A percentile compares a stretch with the other conserved stretches of the same genome.
Evolutionary conservation across 2,113 vertebrate genomes (phyloP).

Genomic region (Ptilonorhynchus violaceus): DNA sequence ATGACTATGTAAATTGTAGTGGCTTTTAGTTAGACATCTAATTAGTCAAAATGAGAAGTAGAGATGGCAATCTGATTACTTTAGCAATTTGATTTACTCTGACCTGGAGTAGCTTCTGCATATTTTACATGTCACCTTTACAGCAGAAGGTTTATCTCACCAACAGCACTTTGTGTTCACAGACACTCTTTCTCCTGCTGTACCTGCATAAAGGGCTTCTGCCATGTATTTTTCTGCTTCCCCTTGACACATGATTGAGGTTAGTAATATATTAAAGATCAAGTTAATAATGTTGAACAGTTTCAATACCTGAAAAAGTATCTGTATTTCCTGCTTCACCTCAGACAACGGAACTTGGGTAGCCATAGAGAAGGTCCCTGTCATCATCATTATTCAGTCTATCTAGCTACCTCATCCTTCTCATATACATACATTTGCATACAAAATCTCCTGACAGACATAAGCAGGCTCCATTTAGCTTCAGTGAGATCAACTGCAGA

Average conservation of each 20-base stretch:
- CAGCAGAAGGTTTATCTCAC: not conserved
- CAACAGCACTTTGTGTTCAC: not conserved
- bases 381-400: not conserved
- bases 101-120: not conserved
- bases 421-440: not conserved
- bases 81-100: constrained; percentile 35
- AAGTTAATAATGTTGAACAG: not conserved
- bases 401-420: not conserved
- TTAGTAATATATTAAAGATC: not conserved
- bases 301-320: not conserved
- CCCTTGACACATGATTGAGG: not conserved
- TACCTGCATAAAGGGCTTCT: not conserved
- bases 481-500: not conserved
- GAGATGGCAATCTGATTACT: not conserved
- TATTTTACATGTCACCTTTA: not conserved
- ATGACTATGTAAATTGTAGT: not conserved
- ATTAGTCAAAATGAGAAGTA: constrained; percentile 48
- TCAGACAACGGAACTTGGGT: not conserved
- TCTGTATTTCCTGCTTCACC: not conserved
- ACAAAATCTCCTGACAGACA: not conserved
- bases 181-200: not conserved
- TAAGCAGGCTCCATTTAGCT: not conserved
- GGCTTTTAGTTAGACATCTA: constrained; percentile 30
- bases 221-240: not conserved
- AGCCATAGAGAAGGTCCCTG: not conserved